Evolutionary conservation across 2,888 invertebrate genomes (phyloP).

Genomic region (Subacronicta megacephala): DNA sequence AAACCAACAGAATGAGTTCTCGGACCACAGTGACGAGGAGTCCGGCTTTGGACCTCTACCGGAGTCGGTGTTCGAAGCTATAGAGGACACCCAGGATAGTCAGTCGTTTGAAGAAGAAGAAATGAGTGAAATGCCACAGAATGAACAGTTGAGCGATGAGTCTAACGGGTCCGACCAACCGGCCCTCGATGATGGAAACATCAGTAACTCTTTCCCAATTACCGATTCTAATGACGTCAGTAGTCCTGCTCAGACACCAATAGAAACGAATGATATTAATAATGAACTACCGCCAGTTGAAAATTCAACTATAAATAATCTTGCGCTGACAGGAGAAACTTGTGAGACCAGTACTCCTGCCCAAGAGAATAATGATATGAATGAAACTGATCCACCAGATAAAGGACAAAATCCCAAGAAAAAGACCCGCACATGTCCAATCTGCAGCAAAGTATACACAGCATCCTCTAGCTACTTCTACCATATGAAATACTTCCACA

Average conservation of each 20-base stretch:
- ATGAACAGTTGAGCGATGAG: conserved; percentile 8
- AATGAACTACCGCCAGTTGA: neutral
- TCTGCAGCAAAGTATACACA: conserved; percentile 82
- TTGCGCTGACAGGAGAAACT: neutral
- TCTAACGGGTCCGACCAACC: conserved; percentile 1
- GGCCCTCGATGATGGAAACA: neutral
- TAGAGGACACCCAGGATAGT: conserved; percentile 72
- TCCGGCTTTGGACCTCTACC: conserved; percentile 69
- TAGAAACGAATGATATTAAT: neutral
- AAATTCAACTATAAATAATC: conserved; percentile 4
- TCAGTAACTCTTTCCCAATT: neutral
- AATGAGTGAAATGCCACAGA: conserved; percentile 3
- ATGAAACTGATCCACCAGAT: neutral
- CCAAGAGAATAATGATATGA: neutral
- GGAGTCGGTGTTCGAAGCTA: conserved; percentile 74
- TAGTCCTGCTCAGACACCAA: neutral
- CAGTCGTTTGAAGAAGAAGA: conserved; percentile 30
- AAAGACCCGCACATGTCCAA: conserved; percentile 79
- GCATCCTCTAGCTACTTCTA: conserved; percentile 87
- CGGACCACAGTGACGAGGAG: conserved; percentile 71
- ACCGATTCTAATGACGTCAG: conserved; percentile 1
- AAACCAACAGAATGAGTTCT: conserved; percentile 62
- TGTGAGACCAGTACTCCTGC: neutral
- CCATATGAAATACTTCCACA: conserved; percentile 87
- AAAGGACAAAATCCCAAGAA: conserved; percentile 12